Evolutionary conservation across 2,888 invertebrate genomes (phyloP), one percentile per base, ranked within the genome.

Genomic region (Erebia aethiops): DNA sequence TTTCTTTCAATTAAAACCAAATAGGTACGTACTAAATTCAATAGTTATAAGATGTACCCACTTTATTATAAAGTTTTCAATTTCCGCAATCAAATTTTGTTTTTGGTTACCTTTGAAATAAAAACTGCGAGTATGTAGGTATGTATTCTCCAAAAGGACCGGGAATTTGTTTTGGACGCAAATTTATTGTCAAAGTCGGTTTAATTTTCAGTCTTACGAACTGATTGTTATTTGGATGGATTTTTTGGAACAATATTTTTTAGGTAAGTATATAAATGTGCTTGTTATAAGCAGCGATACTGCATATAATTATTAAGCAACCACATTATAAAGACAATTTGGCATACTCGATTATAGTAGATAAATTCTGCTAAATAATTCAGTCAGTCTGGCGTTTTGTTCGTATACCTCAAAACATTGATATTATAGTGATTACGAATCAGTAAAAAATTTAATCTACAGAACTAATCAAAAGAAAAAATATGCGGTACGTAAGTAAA

Each of bases 111-210:
- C 3, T 18, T 54, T 54, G 16, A 18, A 54, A 16, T 52, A 16
- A 52, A 52, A 52, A 52, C 16, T 9, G 9, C 9, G 10, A 16
- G 9, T 54, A 18, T 7, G 52, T 16, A 52, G 18, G 3, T 16
- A 16, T 54, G 52, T 52, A 54, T 62, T 51, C 0, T 16, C 52
- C 41, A 66, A 61, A 57, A 58, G 52, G 61, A 57, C 64, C 49
- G 58, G 62, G 63, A 71, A 71, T 26, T 67, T 63, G 46, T 69
- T 75, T 77, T 84, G 88, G 89, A 89, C 88, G 88, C 79, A 84
- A 86, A 72, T 79, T 87, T 89, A 89, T 88, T 89, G 88, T 89
- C 88, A 83, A 81, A 78, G 79, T 82, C 79, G 79, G 80, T 81
- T 80, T 73, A 76, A 75, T 76, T 80, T 72, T 89, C 89, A 89